Base-by-base conservation (phyloP, 2,113 vertebrate species). In the Microtus ochrogaster region DNA sequence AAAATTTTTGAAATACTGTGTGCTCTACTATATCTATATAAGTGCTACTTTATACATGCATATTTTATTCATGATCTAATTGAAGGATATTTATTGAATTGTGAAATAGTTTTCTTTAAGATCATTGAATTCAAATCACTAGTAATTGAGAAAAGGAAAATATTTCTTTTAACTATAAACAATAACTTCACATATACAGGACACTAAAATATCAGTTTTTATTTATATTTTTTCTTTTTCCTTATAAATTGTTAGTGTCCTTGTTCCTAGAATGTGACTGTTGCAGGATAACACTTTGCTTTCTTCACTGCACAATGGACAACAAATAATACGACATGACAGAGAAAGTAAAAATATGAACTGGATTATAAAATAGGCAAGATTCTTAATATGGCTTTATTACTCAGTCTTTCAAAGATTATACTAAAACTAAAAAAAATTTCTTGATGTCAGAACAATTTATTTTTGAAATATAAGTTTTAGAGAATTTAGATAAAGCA, bases 251-350 rank as follows among this genome's bases (percentile, higher is more conserved):
- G 2, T 61, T 81, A 81, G 33, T 28, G 89, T 73, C 30, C 66
- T 76, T 96, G 93, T 39, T 65, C 2, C 14, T 81, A 79, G 16
- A 28, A 3, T 11, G 0, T 92, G 47, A 24, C 47, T 72, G 82
- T 89, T 97, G 97, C 61, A 86, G 19, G 92, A 92, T 85, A 88
- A 94, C 47, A 81, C 44, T 97, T 91, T 98, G 96, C 97, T 99
- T 98, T 98, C 98, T 98, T 98, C 97, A 98, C 98, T 98, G 97
- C 95, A 97, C 72, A 92, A 97, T 93, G 93, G 74, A 96, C 91
- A 96, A 90, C 77, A 97, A 96, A 94, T 94, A 93, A 96, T 98
- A 96, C 91, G 92, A 97, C 66, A 97, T 95, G 93, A 93, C 92
- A 94, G 77, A 89, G 21, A 94, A 97, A 97, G 92, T 96, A 63